These are phyloP conservation scores for Dilophus febrilis DNA, from an alignment of 2,888 invertebrate species.

Conservation along the genomic window DNA sequence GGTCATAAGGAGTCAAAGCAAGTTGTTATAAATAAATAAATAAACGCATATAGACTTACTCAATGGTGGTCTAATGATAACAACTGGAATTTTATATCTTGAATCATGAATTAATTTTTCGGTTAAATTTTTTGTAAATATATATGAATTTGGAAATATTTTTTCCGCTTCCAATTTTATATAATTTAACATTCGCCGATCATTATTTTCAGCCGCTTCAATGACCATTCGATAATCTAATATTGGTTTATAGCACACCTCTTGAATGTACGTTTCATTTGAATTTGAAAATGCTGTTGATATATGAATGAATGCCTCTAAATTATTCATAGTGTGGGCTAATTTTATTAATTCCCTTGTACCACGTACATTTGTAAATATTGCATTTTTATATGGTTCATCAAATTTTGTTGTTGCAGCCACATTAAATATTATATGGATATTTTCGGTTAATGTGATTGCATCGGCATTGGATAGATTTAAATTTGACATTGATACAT, in stretches of 20 bases:
- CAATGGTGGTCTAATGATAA: conserved; percentile 64
- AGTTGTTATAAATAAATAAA: too few species aligned
- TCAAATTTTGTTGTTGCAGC: conserved; percentile 48
- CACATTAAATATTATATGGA: conserved; percentile 70
- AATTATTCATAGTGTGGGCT: conserved; percentile 38
- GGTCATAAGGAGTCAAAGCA: too few species aligned
- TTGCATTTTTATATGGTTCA: conserved; percentile 74
- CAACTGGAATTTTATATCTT: conserved; percentile 50
- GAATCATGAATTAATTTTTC: conserved; percentile 70
- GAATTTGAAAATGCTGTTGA: conserved; percentile 89
- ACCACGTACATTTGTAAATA: conserved; percentile 81
- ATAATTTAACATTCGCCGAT: conserved; percentile 10
- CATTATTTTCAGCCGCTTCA: conserved; percentile 43
- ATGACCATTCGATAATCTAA: conserved; percentile 56
- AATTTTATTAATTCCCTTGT: conserved; percentile 74
- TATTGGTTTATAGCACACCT: conserved; percentile 73
- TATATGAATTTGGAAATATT: conserved; percentile 78
- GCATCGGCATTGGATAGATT: conserved; percentile 52
- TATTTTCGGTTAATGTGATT: conserved; percentile 42
- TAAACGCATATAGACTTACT: too few species aligned
- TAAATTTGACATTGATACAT: conserved; percentile 47
- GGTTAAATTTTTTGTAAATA: conserved; percentile 82
- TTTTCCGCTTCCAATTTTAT: conserved; percentile 21
- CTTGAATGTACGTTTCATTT: conserved; percentile 60
- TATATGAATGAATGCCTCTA: conserved; percentile 54